A percentile compares a stretch with the other conserved stretches of the same genome.
Conservation (phyloP, 2,113 vertebrate species). For the Phainopepla nitens region DNA sequence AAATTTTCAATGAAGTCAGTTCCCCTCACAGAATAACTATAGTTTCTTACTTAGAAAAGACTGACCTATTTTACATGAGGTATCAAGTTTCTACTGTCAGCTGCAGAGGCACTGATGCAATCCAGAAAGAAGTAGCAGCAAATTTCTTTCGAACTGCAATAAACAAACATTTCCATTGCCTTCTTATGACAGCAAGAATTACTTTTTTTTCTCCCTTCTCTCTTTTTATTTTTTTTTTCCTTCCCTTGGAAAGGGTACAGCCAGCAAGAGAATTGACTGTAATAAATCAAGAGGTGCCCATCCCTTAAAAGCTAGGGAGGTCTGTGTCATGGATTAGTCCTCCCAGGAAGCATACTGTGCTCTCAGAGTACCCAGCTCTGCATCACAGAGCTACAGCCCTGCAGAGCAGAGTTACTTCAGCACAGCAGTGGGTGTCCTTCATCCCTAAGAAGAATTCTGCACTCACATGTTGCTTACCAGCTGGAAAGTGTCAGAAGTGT, state of each 20-base stretch:
- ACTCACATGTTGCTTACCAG: not conserved
- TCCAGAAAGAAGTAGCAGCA: not conserved
- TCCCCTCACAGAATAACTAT: not conserved
- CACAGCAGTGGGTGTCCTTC: not conserved
- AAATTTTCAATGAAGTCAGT: not conserved
- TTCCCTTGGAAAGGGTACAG: not conserved
- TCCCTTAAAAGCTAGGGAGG: not conserved
- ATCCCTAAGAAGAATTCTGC: not conserved
- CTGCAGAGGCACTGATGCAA: not conserved
- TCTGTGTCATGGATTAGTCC: not conserved
- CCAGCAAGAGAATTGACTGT: not conserved
- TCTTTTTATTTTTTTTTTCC: not conserved
- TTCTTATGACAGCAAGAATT: not conserved
- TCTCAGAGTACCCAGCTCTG: not conserved
- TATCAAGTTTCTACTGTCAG: not conserved
- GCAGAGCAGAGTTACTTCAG: not conserved
- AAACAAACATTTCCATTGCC: not conserved
- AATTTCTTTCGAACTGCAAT: not conserved
- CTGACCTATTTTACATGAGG: not conserved
- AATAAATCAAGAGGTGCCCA: not conserved
- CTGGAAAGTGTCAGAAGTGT: not conserved
- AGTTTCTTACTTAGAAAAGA: not conserved
- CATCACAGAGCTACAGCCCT: not conserved
- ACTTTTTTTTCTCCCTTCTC: accelerated
- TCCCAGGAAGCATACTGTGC: accelerated